phyloP scores from a whole-genome alignment of 2,113 vertebrate genomes.

The Epinephelus fuscoguttatus region DNA sequence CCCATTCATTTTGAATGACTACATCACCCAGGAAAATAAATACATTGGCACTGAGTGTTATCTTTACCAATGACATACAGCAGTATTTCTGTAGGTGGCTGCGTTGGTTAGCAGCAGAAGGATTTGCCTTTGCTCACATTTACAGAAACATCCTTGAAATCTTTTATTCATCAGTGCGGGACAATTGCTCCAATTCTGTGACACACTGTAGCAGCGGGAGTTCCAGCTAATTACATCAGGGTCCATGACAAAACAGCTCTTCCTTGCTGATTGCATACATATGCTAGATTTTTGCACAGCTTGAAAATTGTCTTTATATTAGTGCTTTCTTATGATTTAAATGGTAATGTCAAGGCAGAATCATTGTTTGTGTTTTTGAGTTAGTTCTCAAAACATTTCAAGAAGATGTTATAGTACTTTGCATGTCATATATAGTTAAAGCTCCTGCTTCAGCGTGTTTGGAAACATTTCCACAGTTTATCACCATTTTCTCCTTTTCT shows the following conservation, averaged over 20 bases:
- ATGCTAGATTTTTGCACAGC: background rate
- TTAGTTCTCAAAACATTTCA: background rate
- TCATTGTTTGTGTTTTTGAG: background rate
- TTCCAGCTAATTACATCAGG: constrained; percentile 1
- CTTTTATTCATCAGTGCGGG: background rate
- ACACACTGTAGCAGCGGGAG: background rate
- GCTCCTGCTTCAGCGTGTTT: background rate
- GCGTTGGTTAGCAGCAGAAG: background rate
- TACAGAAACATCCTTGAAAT: background rate
- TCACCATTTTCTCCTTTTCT: too few relatives aligned
- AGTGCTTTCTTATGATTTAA: background rate
- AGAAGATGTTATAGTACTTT: background rate
- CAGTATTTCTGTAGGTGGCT: background rate
- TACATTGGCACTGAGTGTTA: background rate
- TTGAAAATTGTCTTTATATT: background rate
- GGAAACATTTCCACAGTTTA: background rate
- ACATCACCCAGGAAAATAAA: too few relatives aligned
- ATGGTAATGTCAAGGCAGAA: background rate
- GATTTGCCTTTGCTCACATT: background rate
- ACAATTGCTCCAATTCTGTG: background rate
- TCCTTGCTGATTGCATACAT: background rate
- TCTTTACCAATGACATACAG: background rate
- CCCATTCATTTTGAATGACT: too few relatives aligned
- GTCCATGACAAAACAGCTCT: background rate
- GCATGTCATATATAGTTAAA: background rate